Evolutionary conservation across 2,888 invertebrate genomes (phyloP).

Genomic region (Exephanes ischioxanthus): DNA sequence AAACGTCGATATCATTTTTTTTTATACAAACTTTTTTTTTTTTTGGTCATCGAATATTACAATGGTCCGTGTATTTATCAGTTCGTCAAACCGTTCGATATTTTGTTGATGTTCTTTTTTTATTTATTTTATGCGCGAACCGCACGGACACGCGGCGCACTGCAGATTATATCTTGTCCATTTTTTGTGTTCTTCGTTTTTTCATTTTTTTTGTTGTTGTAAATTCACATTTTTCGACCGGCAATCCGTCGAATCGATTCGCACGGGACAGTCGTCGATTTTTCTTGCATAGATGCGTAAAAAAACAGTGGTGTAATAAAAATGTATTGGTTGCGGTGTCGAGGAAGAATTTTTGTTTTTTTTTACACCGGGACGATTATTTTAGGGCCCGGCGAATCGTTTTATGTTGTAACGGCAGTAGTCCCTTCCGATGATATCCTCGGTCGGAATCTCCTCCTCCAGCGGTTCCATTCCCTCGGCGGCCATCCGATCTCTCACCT

Average conservation of each 20-base stretch:
- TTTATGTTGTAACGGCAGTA: conserved; percentile 86
- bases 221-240: conserved; percentile 3
- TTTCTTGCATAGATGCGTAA: conserved; percentile 62
- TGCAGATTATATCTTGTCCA: conserved; percentile 14
- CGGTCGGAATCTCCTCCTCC: conserved; percentile 87
- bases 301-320: conserved; percentile 65
- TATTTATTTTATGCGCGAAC: conserved; percentile 24
- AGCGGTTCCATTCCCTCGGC: conserved; percentile 86
- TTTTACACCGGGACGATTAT: conserved; percentile 8
- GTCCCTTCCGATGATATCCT: conserved; percentile 87
- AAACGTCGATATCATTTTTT: conserved; percentile 55
- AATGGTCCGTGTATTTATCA: conserved; percentile 64
- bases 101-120: conserved; percentile 36
- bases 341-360: conserved; percentile 25
- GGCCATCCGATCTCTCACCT: conserved; percentile 87
- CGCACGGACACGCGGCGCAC: conserved; percentile 50
- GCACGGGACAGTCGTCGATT: conserved; percentile 35
- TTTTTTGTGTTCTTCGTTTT: conserved; percentile 7
- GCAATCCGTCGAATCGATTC: conserved; percentile 8
- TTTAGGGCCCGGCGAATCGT: conserved; percentile 68
- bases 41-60: conserved; percentile 72
- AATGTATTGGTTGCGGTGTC: conserved; percentile 50
- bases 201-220: conserved; percentile 16
- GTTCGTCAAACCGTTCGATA: conserved; percentile 35
- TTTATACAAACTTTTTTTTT: conserved; percentile 68